A percentile compares a stretch with the other conserved stretches of the same genome.
These are phyloP conservation scores for Neosilurus hyrtlii DNA, from an alignment of 2,797 vertebrate genomes.

Conservation along the genomic window DNA sequence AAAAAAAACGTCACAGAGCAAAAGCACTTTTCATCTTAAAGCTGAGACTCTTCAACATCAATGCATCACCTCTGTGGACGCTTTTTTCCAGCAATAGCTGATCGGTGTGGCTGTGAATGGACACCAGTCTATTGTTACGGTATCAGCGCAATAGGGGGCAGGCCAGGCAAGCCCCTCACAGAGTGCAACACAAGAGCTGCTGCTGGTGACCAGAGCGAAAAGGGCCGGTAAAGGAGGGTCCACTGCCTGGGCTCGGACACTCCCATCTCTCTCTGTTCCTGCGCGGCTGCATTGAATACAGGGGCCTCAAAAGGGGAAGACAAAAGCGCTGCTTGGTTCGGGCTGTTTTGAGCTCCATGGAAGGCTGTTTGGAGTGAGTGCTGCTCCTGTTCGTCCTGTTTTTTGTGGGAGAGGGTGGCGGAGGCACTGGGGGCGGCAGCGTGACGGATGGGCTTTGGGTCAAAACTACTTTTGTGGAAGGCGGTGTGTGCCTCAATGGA, in stretches of 20 bases:
- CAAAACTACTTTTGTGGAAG: slow-evolving; percentile 57
- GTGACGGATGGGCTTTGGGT: slow-evolving; percentile 59
- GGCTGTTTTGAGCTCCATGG: slow-evolving; percentile 47
- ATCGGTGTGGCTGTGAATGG: slow-evolving; percentile 57
- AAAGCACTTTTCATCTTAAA: slow-evolving; percentile 51
- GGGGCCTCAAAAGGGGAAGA: slow-evolving; percentile 48
- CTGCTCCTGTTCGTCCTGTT: slow-evolving; percentile 44
- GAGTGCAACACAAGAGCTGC: slow-evolving; percentile 58
- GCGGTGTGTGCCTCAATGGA: slow-evolving; percentile 55
- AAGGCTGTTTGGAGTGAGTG: slow-evolving; percentile 53
- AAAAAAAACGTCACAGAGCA: slow-evolving; percentile 15
- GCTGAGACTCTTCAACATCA: slow-evolving; percentile 58
- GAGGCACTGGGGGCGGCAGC: slow-evolving; percentile 45
- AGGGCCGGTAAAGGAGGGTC: slow-evolving; percentile 54
- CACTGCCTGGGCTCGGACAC: slow-evolving; percentile 52
- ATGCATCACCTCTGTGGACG: slow-evolving; percentile 53
- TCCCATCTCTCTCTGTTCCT: slow-evolving; percentile 54
- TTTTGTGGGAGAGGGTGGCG: slow-evolving; percentile 53
- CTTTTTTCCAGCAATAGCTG: slow-evolving; percentile 47
- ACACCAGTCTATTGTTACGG: slow-evolving; percentile 55
- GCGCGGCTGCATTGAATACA: slow-evolving; percentile 49
- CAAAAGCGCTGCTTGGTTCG: slow-evolving; percentile 52
- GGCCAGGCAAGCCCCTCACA: slow-evolving; percentile 55
- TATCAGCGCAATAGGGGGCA: slow-evolving; percentile 57
- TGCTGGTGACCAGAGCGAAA: slow-evolving; percentile 60